These are phyloP conservation scores for Platyura marginata DNA, from an alignment of 1,140 invertebrate species.

Conservation along the genomic window DNA sequence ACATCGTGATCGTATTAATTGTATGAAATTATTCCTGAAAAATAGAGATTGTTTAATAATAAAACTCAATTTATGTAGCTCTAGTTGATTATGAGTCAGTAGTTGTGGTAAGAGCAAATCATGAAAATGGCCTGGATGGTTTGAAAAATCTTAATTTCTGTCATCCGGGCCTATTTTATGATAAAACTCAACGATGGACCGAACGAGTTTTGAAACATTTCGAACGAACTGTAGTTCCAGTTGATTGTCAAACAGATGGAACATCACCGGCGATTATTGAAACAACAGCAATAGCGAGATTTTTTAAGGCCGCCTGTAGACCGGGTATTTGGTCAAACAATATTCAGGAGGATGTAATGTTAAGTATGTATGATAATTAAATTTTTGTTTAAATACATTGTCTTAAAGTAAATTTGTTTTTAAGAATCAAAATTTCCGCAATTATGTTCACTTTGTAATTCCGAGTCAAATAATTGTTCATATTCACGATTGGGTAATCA, in stretches of 20 bases:
- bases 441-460: conserved; percentile 28
- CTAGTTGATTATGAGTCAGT: conserved; percentile 33
- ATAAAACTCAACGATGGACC: conserved; percentile 31
- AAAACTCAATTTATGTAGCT: conserved; percentile 17
- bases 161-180: conserved; percentile 36
- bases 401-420: conserved; percentile 5
- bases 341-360: conserved; percentile 24
- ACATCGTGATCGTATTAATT: conserved; percentile 17
- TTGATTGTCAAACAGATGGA: conserved; percentile 9
- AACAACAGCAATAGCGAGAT: conserved; percentile 27
- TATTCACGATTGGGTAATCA: conserved; percentile 16
- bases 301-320: conserved; percentile 40
- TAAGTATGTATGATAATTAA: conserved; percentile 32
- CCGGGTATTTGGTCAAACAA: conserved; percentile 44
- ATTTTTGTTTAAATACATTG: conserved; percentile 4
- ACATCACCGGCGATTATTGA: conserved; percentile 34
- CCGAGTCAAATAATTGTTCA: conserved; percentile 16
- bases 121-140: conserved; percentile 22
- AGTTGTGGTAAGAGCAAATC: conserved; percentile 27
- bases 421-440: conserved; percentile 29
- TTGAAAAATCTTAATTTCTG: conserved; percentile 33
- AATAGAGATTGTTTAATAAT: conserved; percentile 1
- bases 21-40: too few species aligned
- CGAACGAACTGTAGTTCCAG: conserved; percentile 25
- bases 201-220: conserved; percentile 36